Percentiles rank a stretch among this genome's conserved stretches.
Conservation (phyloP, 2,113 vertebrate species). For the Macheiramphus alcinus region DNA sequence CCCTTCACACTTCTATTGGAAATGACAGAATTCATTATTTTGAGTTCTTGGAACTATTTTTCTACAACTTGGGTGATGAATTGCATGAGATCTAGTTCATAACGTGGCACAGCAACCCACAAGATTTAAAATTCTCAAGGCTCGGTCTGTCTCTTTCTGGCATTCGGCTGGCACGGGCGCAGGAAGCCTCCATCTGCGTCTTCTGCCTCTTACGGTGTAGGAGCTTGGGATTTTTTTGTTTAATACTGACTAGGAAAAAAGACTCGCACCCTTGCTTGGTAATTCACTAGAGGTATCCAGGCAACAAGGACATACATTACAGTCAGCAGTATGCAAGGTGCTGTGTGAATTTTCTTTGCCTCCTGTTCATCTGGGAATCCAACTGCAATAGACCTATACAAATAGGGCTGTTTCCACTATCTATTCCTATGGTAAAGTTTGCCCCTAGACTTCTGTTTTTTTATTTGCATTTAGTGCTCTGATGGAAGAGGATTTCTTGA, state of each 20-base stretch:
- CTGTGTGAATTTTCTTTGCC: not conserved
- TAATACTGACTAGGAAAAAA: not conserved
- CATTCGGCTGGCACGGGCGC: not conserved
- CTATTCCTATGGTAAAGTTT: not conserved
- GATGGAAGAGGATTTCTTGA: not conserved
- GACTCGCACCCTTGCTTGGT: not conserved
- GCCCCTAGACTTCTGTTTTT: not conserved
- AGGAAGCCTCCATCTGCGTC: not conserved
- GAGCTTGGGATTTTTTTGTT: constrained; percentile 18
- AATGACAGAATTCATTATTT: constrained; percentile 76
- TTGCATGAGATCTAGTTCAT: constrained; percentile 64
- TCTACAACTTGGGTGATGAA: constrained; percentile 69
- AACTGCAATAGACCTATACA: not conserved
- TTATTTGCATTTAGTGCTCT: not conserved
- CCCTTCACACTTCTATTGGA: constrained; percentile 71
- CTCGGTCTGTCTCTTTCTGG: constrained; percentile 26
- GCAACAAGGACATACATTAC: constrained; percentile 24
- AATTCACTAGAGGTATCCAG: constrained; percentile 45
- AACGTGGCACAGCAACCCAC: constrained; percentile 41
- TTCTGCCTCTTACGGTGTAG: not conserved
- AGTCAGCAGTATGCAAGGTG: not conserved
- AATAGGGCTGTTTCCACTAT: not conserved
- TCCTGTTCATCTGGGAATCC: not conserved
- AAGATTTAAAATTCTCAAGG: constrained; percentile 59
- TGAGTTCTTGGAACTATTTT: constrained; percentile 70